These are phyloP conservation scores for Ornithoptera priamus DNA, from an alignment of 2,888 invertebrate genomes.

Conservation along the genomic window DNA sequence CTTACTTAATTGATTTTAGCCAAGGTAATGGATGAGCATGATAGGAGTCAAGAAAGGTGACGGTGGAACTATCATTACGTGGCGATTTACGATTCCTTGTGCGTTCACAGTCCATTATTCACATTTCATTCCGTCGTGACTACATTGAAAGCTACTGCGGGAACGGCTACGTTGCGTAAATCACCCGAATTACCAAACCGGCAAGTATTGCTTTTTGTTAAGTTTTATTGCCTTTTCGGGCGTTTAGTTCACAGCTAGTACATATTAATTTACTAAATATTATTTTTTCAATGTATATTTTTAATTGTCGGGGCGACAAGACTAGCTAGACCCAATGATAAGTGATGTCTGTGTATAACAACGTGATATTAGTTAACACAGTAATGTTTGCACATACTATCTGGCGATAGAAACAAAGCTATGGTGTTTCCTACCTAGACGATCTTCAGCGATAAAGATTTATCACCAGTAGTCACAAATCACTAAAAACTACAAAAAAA, in stretches of 20 bases:
- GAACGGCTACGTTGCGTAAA: constrained; percentile 39
- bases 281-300: too few species aligned
- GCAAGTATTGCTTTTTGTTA: constrained; percentile 35
- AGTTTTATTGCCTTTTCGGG: constrained; percentile 4
- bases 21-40: constrained; percentile 9
- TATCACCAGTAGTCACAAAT: too few species aligned
- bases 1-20: constrained; percentile 13
- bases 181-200: constrained; percentile 43
- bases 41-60: constrained; percentile 20
- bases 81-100: constrained; percentile 52
- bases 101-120: constrained; percentile 58
- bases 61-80: constrained; percentile 38
- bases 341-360: too few species aligned
- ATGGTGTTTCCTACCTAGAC: too few species aligned
- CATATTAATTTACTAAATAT: too few species aligned
- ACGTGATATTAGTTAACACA: too few species aligned
- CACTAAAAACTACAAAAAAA: too few species aligned
- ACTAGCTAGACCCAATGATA: too few species aligned
- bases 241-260: constrained; percentile 7
- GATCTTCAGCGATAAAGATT: too few species aligned
- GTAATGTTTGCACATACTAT: too few species aligned
- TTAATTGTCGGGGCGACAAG: too few species aligned
- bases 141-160: constrained; percentile 40
- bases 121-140: constrained; percentile 53
- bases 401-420: too few species aligned